Evolutionary conservation across 2,113 vertebrate species (phyloP), one percentile per base, ranked within the genome.

Genomic region (Coracopsis vasa): DNA sequence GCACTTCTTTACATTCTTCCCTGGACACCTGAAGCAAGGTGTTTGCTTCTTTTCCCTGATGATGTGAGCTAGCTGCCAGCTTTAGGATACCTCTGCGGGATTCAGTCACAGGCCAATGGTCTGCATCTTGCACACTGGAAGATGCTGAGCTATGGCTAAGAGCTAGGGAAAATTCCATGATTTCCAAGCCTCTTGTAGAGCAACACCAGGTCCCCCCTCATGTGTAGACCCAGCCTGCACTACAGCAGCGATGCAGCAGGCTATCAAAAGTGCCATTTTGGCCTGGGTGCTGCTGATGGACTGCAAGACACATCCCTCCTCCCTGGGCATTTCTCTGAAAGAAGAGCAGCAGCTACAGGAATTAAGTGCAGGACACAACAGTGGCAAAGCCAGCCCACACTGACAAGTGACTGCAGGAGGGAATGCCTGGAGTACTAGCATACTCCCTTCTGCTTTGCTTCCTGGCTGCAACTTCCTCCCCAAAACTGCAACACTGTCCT

Each of bases 371-470:
- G 54, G 64, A 29, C 10, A 1, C 20, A 42, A 16, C 1, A 33
- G 60, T 25, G 62, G 47, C 67, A 83, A 58, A 86, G n/a, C 17
- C 78, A 86, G 69, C 41, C 29, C 0, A 0, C 0, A 0, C 41
- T 45, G 69, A 37, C 39, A 67, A 27, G 47, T 47, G 50, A 45
- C 73, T 47, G 54, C 73, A 69, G 61, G 37, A 69, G 24, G 33
- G 25, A 58, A 69, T 35, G 48, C 17, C 47, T 4, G 4, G 7
- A 47, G 29, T 18, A 27, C 37, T 13, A 47, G 23, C 27, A 35
- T 75, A 71, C 44, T 66, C 41, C 61, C 61, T 47, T 48, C 10
- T 33, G 48, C 31, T 85, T 84, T 0, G 6, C 20, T 71, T 75
- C 79, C 37, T 28, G n/a, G 18, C 23, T 80, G 47, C 4, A 7